Percentiles rank a stretch among this genome's conserved stretches.
Conservation (phyloP, 2,113 vertebrate species). For the Ranitomeya imitator region DNA sequence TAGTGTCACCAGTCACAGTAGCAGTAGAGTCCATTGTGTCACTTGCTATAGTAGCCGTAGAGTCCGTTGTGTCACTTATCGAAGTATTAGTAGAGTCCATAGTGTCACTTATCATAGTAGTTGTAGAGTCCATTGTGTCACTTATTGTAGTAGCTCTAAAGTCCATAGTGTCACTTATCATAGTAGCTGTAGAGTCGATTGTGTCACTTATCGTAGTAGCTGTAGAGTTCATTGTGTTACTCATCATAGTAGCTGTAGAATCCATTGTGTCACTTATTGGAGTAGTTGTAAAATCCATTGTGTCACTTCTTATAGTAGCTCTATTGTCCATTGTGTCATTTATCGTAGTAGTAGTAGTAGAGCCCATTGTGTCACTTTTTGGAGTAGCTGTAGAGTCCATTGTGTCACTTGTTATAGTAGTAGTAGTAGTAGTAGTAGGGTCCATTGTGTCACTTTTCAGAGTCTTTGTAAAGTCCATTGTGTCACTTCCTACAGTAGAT, state of each 20-base stretch:
- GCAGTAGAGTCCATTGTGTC: not conserved
- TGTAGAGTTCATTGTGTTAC: not conserved
- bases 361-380: not conserved
- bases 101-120: not conserved
- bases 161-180: not conserved
- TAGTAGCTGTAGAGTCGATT: not conserved
- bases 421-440: not conserved
- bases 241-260: not conserved
- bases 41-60: not conserved
- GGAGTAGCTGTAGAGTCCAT: not conserved
- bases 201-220: not conserved
- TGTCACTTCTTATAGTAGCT: not conserved
- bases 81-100: not conserved
- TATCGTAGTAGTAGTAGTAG: not conserved
- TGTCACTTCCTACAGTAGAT: not conserved
- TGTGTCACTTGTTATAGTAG: not conserved
- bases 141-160: not conserved
- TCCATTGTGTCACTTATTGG: not conserved
- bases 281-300: not conserved
- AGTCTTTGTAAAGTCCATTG: not conserved
- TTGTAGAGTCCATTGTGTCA: not conserved
- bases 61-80: not conserved
- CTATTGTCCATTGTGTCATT: not conserved
- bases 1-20: too few species aligned
- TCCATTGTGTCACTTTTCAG: not conserved